Conservation (phyloP, 2,888 invertebrate species). For the Scaptomyza caliginosa region DNA sequence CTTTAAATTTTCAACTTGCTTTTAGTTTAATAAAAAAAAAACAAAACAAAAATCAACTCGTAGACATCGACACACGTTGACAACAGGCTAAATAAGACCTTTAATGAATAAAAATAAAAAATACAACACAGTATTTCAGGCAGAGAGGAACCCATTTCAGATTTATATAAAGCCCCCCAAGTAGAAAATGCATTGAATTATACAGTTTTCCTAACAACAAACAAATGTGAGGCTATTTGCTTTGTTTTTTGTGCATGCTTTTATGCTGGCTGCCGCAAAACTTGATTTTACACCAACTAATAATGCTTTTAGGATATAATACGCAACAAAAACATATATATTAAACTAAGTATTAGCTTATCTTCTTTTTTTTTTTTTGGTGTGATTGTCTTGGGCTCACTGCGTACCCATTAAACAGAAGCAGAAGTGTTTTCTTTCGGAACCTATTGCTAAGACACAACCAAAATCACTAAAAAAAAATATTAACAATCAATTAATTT, state of each 20-base stretch:
- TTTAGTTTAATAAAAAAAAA: conserved; percentile 49
- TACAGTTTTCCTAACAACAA: conserved; percentile 6
- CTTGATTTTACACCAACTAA: conserved; percentile 50
- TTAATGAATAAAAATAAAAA: conserved; percentile 12
- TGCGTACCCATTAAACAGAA: conserved; percentile 38
- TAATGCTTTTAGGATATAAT: conserved; percentile 57
- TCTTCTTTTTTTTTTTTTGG: conserved; percentile 22
- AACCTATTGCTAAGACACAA: conserved; percentile 41
- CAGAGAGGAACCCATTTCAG: conserved; percentile 11
- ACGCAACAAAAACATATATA: conserved; percentile 10
- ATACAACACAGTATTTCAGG: conserved; percentile 8
- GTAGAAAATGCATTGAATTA: conserved; percentile 22
- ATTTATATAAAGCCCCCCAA: conserved; percentile 2
- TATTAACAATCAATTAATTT: conserved; percentile 39
- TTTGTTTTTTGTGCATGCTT: conserved; percentile 79
- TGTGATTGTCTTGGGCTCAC: conserved; percentile 57
- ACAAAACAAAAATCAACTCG: conserved; percentile 19
- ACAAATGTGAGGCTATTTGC: conserved; percentile 12
- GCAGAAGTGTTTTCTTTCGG: conserved; percentile 2
- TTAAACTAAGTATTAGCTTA: conserved; percentile 21
- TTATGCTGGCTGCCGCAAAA: conserved; percentile 83
- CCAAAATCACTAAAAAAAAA: conserved; percentile 25
- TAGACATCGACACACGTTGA: conserved; percentile 44
- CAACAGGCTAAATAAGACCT: neutral
- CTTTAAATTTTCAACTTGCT: conserved; percentile 43